These are phyloP conservation scores for Hecatera dysodea DNA, from an alignment of 2,888 invertebrate genomes.

Conservation along the genomic window DNA sequence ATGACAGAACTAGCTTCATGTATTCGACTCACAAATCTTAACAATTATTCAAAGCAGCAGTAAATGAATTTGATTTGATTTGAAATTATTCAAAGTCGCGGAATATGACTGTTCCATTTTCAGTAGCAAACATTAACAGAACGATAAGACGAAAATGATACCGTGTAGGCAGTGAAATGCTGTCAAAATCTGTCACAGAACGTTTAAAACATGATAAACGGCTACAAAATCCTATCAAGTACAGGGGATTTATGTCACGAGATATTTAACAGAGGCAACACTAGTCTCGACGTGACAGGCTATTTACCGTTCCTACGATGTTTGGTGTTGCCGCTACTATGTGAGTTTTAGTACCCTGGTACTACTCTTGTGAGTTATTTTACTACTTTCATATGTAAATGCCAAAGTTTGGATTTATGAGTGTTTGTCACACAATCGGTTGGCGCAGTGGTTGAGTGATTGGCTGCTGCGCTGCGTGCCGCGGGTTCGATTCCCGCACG, in stretches of 20 bases:
- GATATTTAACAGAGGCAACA: conserved; percentile 32
- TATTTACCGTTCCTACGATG: conserved; percentile 25
- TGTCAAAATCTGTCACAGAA: conserved; percentile 44
- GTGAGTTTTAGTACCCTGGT: conserved; percentile 17
- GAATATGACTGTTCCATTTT: not conserved
- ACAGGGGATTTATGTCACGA: conserved; percentile 29
- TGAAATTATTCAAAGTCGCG: not conserved
- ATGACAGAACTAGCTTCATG: no score
- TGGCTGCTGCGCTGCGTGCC: no score
- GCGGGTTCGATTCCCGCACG: no score
- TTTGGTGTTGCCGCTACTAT: conserved; percentile 38
- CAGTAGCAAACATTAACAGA: not conserved
- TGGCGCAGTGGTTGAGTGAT: no score
- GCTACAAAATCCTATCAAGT: conserved; percentile 15
- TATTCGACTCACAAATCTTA: no score
- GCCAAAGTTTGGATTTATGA: no score
- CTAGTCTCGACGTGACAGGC: conserved; percentile 18
- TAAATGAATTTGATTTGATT: no score
- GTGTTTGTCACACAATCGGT: no score
- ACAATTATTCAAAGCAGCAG: no score
- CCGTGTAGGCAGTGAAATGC: conserved; percentile 15
- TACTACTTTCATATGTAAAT: no score
- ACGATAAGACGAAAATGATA: conserved; percentile 10
- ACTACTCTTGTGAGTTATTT: conserved; percentile 28
- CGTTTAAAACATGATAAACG: conserved; percentile 39